Evolutionary conservation across 2,888 invertebrate genomes (phyloP).

Genomic region (Dasypogon diadema): DNA sequence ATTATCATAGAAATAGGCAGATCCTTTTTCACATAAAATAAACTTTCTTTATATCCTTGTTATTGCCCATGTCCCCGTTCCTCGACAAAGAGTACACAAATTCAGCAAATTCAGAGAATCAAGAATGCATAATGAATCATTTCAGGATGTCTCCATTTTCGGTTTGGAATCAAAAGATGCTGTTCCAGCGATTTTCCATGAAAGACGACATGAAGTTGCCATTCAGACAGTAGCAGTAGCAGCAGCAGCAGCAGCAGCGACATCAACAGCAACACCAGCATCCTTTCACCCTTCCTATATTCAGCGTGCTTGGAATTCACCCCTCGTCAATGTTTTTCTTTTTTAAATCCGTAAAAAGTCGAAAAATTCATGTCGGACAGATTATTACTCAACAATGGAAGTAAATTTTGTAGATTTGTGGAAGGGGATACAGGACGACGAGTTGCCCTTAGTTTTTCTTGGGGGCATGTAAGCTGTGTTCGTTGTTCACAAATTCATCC

Average conservation of each 20-base stretch:
- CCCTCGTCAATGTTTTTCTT: slow-evolving; percentile 1
- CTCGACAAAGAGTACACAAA: not conserved
- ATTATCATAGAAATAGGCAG: slow-evolving; percentile 42
- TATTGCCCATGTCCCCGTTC: not conserved
- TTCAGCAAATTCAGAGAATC: slow-evolving; percentile 19
- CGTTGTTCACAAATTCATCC: not conserved
- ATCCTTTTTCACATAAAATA: slow-evolving; percentile 38
- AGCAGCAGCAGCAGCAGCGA: not conserved
- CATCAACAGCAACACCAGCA: not conserved
- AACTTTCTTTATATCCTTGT: slow-evolving; percentile 40
- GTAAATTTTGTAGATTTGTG: slow-evolving; percentile 22
- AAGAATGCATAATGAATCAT: slow-evolving; percentile 45
- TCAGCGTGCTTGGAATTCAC: not conserved
- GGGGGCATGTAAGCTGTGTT: not conserved
- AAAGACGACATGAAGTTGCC: slow-evolving; percentile 2
- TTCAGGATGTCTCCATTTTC: slow-evolving; percentile 45
- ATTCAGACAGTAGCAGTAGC: not conserved
- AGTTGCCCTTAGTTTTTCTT: not conserved
- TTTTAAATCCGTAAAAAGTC: slow-evolving; percentile 24
- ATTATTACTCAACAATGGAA: slow-evolving; percentile 44
- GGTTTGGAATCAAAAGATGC: slow-evolving; percentile 32
- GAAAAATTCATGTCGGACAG: slow-evolving; percentile 44
- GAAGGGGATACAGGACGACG: not conserved
- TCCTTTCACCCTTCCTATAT: not conserved
- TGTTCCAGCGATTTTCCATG: slow-evolving; percentile 13